Evolutionary conservation across 2,888 invertebrate genomes (phyloP).

Genomic region (Dione vanillae): DNA sequence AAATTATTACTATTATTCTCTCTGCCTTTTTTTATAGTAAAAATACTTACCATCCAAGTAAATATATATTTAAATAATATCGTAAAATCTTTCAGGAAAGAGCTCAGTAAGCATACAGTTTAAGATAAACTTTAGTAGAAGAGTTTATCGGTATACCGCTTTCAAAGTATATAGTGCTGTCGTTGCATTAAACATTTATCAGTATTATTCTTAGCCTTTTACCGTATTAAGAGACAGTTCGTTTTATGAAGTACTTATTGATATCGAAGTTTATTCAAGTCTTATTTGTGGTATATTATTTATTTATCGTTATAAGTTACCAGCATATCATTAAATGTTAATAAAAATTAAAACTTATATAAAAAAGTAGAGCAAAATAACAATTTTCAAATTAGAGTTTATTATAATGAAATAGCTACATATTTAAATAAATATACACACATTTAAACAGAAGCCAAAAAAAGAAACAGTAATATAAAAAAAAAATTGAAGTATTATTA

Average conservation of each 20-base stretch:
- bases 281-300: not conserved
- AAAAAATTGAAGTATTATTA: too few relatives aligned
- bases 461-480: too few relatives aligned
- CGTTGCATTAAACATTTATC: conserved; percentile 32
- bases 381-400: too few relatives aligned
- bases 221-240: not conserved
- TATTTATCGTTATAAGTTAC: not conserved
- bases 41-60: not conserved
- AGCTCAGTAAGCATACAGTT: conserved; percentile 14
- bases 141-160: conserved; percentile 26
- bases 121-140: conserved; percentile 15
- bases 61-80: not conserved
- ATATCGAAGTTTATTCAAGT: too few relatives aligned
- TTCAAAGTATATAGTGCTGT: conserved; percentile 19
- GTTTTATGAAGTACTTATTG: conserved; percentile 11
- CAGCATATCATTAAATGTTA: too few relatives aligned
- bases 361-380: too few relatives aligned
- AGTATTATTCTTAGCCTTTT: conserved; percentile 17
- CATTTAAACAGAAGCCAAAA: too few relatives aligned
- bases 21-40: too few relatives aligned
- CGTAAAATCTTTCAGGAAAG: conserved; percentile 4
- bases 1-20: too few relatives aligned
- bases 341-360: too few relatives aligned
- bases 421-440: too few relatives aligned
- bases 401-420: too few relatives aligned